Base-by-base conservation (phyloP, 2,113 vertebrate genomes). In the Microcebus lehilahytsara region DNA sequence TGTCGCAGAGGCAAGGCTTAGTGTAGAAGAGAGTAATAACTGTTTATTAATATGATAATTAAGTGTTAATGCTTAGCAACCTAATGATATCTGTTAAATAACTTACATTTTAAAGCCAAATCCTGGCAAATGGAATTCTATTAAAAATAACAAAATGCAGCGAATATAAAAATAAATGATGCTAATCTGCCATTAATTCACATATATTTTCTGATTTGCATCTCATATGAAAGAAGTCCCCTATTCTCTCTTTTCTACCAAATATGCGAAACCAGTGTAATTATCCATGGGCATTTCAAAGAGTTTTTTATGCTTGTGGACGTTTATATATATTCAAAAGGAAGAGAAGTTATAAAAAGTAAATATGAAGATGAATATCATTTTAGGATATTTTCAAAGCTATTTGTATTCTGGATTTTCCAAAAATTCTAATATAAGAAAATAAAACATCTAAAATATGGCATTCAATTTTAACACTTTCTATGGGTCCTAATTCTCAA, bases 41-140 rank as follows among this genome's bases (percentile, higher is more conserved):
- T 98, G 98, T 98, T 98, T 98, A 98, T 99, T 99, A 99, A 99
- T 98, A 98, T 98, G 98, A 98, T 98, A 99, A 99, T 99, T 99
- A 99, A 98, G 97, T 98, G 98, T 98, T 99, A 99, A 98, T 98
- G 98, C 98, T 98, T 98, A 98, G 97, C 98, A 98, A 98, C 96
- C 96, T 98, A 98, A 98, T 98, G 98, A 98, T 98, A 98, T 98
- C 98, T 98, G 97, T 98, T 99, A 98, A 99, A 98, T 98, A 98
- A 98, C 98, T 98, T 98, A 97, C 69, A 97, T 95, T 98, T 98
- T 98, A 53, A 85, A 98, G 96, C 93, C 96, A 98, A 98, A 98
- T 98, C 96, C 85, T 96, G 96, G 91, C 56, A 97, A 98, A 98
- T 98, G 92, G 66, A 97, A 96, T 98, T 97, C 58, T 98, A 98